Evolutionary conservation across 2,113 vertebrate genomes (phyloP), one percentile per base, ranked within the genome.

Genomic region (Sciurus niger): DNA sequence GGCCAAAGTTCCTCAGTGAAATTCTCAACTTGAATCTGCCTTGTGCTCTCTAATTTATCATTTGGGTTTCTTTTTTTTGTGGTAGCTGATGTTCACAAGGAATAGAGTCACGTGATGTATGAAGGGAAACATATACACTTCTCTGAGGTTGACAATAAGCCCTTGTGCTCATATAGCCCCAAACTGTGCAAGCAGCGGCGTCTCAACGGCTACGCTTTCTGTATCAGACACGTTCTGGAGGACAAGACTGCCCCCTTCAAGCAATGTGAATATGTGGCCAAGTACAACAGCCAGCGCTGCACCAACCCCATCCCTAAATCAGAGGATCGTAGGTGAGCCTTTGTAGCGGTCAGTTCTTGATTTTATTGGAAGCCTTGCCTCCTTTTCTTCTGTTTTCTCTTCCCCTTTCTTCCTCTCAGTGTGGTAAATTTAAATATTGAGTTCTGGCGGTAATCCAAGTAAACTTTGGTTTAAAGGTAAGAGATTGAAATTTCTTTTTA

Each of bases 51-150:
- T 96, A 90, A 92, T 93, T 93, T 85, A 37, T 73, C 95, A 90
- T 93, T 96, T 97, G 63, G 98, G 89, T 98, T 98, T 98, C 51
- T 97, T 96, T 96, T 96, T 93, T 96, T 96, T 95, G 97, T 89
- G 96, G 32, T 98, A 99, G 99, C 99, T 99, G 99, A 99, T 99
- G 99, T 99, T 99, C 99, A 99, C 99, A 99, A 99, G 99, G 99
- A 99, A 99, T 99, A 99, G 99, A 99, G 99, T 99, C 99, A 99
- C 99, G 99, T 99, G 99, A 99, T 99, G 99, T 99, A 99, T 99
- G 99, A 99, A 99, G 99, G 99, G 99, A 99, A 99, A 99, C 99
- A 99, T 99, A 99, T 99, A 99, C 99, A 99, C 99, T 99, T 99
- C 99, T 99, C 99, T 99, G 99, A 99, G 99, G 99, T 99, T 99